phyloP scores from a whole-genome alignment of 2,797 vertebrate genomes.

The Oreochromis grahami region DNA sequence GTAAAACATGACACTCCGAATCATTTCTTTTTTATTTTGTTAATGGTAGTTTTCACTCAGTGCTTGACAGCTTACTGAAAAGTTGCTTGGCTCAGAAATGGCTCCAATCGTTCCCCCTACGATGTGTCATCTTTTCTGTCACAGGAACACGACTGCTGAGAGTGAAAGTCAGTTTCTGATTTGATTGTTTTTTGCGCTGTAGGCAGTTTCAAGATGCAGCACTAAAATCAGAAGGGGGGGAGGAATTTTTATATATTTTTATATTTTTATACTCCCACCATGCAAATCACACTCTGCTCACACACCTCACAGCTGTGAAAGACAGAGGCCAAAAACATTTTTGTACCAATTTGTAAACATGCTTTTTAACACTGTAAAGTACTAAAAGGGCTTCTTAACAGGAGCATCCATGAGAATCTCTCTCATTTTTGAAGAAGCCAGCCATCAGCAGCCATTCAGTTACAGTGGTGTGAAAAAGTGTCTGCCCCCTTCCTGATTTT shows the following conservation, averaged over 20 bases:
- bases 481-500: not conserved
- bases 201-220: not conserved
- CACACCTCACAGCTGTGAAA: not conserved
- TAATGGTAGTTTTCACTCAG: not conserved
- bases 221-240: not conserved
- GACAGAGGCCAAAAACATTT: not conserved
- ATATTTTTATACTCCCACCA: not conserved
- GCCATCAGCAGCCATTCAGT: not conserved
- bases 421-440: not conserved
- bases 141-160: not conserved
- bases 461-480: not conserved
- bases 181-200: not conserved
- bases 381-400: not conserved
- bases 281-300: not conserved
- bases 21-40: not conserved
- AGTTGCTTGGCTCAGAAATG: not conserved
- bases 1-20: not conserved
- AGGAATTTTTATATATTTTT: not conserved
- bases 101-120: not conserved
- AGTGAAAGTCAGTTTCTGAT: not conserved
- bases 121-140: not conserved
- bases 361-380: not conserved
- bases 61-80: not conserved
- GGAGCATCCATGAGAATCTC: not conserved
- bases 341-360: not conserved